phyloP scores from a whole-genome alignment of 2,888 invertebrate species.

The Macroteleia sp. region DNA sequence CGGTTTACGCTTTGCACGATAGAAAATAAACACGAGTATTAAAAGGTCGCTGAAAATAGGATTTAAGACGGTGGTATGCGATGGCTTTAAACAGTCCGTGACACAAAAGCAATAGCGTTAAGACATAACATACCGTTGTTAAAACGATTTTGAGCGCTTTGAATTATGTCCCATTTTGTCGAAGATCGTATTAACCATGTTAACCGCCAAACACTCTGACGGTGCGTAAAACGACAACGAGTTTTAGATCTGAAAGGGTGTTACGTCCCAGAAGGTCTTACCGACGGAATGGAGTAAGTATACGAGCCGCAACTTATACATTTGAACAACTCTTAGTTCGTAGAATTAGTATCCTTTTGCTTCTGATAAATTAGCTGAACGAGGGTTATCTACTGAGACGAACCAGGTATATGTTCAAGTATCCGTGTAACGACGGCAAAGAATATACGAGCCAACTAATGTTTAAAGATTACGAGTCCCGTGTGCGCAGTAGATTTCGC shows the following conservation, averaged over 20 bases:
- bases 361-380: slow-evolving; percentile 63
- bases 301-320: slow-evolving; percentile 22
- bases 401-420: slow-evolving; percentile 74
- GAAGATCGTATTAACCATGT: slow-evolving; percentile 23
- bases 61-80: too few species aligned
- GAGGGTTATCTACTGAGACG: slow-evolving; percentile 64
- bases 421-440: slow-evolving; percentile 78
- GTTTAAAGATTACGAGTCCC: slow-evolving; percentile 78
- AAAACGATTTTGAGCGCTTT: slow-evolving; percentile 19
- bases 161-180: slow-evolving; percentile 39
- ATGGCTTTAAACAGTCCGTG: too few species aligned
- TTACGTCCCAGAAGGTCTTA: neutral
- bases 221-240: slow-evolving; percentile 39
- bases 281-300: slow-evolving; percentile 2
- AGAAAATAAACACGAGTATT: too few species aligned
- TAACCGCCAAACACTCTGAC: slow-evolving; percentile 23
- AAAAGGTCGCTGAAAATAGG: too few species aligned
- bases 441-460: slow-evolving; percentile 71
- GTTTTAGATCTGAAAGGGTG: slow-evolving; percentile 20
- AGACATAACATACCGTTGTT: too few species aligned
- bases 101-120: too few species aligned
- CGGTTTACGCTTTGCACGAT: too few species aligned
- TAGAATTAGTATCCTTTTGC: slow-evolving; percentile 55
- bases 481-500: slow-evolving; percentile 71
- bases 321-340: slow-evolving; percentile 50